These are phyloP conservation scores for Scaeva pyrastri DNA, from an alignment of 2,888 invertebrate genomes.

Conservation along the genomic window DNA sequence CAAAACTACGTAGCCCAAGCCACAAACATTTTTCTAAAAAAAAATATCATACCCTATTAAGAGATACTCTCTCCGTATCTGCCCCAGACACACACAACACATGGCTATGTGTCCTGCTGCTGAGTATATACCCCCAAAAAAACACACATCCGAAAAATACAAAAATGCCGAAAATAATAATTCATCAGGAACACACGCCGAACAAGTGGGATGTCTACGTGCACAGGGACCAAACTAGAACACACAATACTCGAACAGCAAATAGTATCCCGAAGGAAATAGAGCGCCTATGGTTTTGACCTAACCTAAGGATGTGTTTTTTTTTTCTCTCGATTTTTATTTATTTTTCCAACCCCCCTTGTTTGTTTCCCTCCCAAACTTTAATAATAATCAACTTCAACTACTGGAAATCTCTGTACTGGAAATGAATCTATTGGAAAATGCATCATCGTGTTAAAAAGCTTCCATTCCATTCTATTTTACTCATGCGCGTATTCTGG, in stretches of 20 bases:
- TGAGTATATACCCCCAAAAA: neutral
- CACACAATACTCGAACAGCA: slow-evolving; percentile 24
- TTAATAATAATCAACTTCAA: slow-evolving; percentile 12
- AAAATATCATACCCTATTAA: slow-evolving; percentile 32
- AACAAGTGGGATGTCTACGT: slow-evolving; percentile 42
- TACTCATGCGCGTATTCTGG: slow-evolving; percentile 57
- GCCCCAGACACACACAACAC: slow-evolving; percentile 38
- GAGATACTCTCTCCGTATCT: neutral
- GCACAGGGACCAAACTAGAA: slow-evolving; percentile 51
- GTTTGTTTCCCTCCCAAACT: neutral
- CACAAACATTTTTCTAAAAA: slow-evolving; percentile 2
- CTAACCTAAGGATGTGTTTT: slow-evolving; percentile 67
- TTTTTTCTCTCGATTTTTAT: neutral
- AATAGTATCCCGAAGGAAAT: slow-evolving; percentile 51
- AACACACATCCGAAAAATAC: slow-evolving; percentile 34
- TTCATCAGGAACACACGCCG: slow-evolving; percentile 43
- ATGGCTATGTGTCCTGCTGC: slow-evolving; percentile 9
- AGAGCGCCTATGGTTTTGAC: slow-evolving; percentile 71
- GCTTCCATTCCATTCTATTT: slow-evolving; percentile 21
- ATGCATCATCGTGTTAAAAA: slow-evolving; percentile 13
- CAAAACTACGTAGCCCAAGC: slow-evolving; percentile 16
- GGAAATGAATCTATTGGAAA: slow-evolving; percentile 40
- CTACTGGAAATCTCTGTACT: neutral
- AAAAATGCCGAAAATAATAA: slow-evolving; percentile 52
- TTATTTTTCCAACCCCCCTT: neutral